Base-by-base conservation (phyloP, 2,888 invertebrate species). In the Desoria tigrina region DNA sequence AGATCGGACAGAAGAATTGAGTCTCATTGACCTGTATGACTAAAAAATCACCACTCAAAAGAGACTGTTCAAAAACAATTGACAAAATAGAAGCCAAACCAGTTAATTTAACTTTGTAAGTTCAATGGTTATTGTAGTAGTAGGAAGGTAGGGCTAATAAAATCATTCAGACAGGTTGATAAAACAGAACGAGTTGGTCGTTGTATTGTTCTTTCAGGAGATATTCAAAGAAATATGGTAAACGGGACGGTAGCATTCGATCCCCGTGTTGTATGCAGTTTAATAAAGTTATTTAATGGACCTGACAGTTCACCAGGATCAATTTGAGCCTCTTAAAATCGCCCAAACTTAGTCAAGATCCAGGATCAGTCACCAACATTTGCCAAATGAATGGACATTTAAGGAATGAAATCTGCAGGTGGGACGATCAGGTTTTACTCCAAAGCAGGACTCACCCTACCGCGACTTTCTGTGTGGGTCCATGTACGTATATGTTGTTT, bases 351-450 rank as follows among this genome's bases (percentile, higher is more conserved):
- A 26, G 57, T 23, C 39, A 37, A 23, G 9, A 32, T 55, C 23
- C 3, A 55, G 11, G 32, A 7, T 18, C 14, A 58, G 6, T 14
- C 49, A 58, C 42, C 23, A 57, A 37, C 4, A 21, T 21, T 58
- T 58, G 58, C 58, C 45, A 58, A 58, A 45, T 49, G 42, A 24
- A 45, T 58, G 45, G 26, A 27, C 58, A 39, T 58, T 45, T 49
- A 58, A 58, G 58, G 54, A 24, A 16, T 9, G 16, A 23, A 58
- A 45, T 58, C 58, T 45, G 58, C 58, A 58, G 58, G 58, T 58
- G 58, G 58, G 42, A 23, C 24, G 24, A 51, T 51, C 51, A 51
- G 21, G 45, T 45, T 45, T 45, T 45, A 45, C n/a, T 18, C 21
- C 21, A 18, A 45, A 45, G 45, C 9, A 45, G 45, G 21, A 21